Evolutionary conservation across 2,797 vertebrate species (phyloP).

Genomic region (Cheirogaleus major): DNA sequence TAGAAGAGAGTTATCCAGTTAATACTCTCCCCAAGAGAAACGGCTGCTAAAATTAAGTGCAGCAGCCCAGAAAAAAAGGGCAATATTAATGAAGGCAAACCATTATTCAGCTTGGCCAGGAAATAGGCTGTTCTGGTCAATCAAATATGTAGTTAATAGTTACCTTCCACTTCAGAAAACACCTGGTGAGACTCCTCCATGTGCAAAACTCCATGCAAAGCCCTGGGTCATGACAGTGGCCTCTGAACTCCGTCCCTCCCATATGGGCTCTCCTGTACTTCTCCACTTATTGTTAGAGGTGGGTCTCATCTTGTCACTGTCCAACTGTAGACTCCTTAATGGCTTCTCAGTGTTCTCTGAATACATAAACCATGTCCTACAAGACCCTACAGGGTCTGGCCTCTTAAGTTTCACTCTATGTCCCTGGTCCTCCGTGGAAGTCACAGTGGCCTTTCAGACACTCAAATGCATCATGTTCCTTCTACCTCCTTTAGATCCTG

Average conservation of each 20-base stretch:
- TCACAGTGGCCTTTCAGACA: background rate
- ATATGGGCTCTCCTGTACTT: background rate
- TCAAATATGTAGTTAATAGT: constrained; percentile 13
- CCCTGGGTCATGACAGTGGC: background rate
- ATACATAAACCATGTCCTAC: background rate
- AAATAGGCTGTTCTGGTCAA: constrained; percentile 44
- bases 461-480: background rate
- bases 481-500: background rate
- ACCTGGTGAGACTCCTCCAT: background rate
- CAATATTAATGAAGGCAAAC: background rate
- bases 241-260: background rate
- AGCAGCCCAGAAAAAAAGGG: background rate
- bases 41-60: background rate
- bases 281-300: background rate
- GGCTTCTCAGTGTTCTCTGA: background rate
- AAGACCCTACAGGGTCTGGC: background rate
- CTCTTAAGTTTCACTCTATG: background rate
- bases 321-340: background rate
- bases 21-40: background rate
- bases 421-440: background rate
- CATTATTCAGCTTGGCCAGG: background rate
- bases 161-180: constrained; percentile 20
- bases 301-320: background rate
- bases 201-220: background rate
- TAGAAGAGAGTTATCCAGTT: background rate